A percentile compares a stretch with the other conserved stretches of the same genome.
phyloP scores from a whole-genome alignment of 53 echinoderm and acorn worm genomes.

The Holothuria leucospilota region DNA sequence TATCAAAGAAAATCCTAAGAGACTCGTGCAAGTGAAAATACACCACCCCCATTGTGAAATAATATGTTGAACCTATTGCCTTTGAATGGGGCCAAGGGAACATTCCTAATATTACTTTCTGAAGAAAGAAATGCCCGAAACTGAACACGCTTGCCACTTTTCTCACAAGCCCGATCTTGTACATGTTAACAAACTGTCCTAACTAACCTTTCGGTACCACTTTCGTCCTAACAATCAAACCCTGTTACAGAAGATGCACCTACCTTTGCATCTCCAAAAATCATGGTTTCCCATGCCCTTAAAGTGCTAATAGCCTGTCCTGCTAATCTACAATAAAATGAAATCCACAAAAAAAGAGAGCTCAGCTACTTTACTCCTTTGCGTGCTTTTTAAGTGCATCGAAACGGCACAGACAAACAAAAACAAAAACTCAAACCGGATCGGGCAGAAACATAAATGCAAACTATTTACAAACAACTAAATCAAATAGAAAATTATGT shows the following conservation, averaged over 20 bases:
- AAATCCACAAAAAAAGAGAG: conserved; percentile 67
- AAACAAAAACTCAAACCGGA: no score
- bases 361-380: neutral
- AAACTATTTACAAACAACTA: no score
- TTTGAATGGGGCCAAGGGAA: conserved; percentile 51
- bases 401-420: no score
- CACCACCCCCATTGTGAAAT: conserved; percentile 63
- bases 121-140: conserved; percentile 54
- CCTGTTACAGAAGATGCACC: neutral
- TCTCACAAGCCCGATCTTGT: conserved; percentile 67
- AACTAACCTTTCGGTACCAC: conserved; percentile 62
- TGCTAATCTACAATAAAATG: conserved; percentile 66
- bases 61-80: conserved; percentile 66
- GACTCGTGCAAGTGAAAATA: conserved; percentile 26
- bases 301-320: conserved; percentile 50
- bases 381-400: no score
- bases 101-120: neutral
- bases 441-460: no score
- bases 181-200: conserved; percentile 63
- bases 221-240: conserved; percentile 17
- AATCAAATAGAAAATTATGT: no score
- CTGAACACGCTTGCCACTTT: conserved; percentile 63
- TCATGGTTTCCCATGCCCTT: conserved; percentile 34
- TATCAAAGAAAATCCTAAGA: conserved; percentile 8
- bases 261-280: conserved; percentile 49